Conservation (phyloP, 2,797 vertebrate species). For the Propithecus deckenii region DNA sequence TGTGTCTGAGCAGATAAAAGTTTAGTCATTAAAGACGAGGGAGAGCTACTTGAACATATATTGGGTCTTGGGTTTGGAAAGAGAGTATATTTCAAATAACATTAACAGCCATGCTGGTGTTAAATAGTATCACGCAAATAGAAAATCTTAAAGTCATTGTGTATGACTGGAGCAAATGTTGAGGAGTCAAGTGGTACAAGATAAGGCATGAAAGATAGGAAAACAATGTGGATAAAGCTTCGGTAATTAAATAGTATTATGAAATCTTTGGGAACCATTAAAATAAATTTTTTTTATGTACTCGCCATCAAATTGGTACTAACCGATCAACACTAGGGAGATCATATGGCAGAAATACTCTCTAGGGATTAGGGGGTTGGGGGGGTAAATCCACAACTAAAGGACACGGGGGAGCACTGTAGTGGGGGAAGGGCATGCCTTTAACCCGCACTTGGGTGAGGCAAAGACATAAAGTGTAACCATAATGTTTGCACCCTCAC, state of each 20-base stretch:
- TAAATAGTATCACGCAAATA: background rate
- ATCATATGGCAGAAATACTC: too few species aligned
- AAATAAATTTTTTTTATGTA: background rate
- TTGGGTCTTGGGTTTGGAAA: background rate
- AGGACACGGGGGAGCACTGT: too few species aligned
- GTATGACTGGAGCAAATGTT: background rate
- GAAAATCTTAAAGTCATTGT: background rate
- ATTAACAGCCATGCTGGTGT: background rate
- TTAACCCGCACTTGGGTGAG: too few species aligned
- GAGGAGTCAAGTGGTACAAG: background rate
- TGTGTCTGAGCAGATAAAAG: background rate
- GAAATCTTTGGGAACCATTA: background rate
- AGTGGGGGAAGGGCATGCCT: too few species aligned
- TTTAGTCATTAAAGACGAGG: background rate
- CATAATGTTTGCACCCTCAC: too few species aligned
- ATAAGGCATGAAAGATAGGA: background rate
- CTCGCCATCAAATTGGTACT: too few species aligned
- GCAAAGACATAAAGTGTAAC: too few species aligned
- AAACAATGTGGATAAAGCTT: background rate
- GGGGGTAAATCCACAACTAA: too few species aligned
- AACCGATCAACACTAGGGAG: too few species aligned
- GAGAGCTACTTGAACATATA: background rate
- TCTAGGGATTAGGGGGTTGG: too few species aligned
- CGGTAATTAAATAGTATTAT: background rate
- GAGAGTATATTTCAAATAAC: background rate